Evolutionary conservation across 1,140 invertebrate species (phyloP), one percentile per base, ranked within the genome.

Genomic region (Meloidogyne chitwoodi): DNA sequence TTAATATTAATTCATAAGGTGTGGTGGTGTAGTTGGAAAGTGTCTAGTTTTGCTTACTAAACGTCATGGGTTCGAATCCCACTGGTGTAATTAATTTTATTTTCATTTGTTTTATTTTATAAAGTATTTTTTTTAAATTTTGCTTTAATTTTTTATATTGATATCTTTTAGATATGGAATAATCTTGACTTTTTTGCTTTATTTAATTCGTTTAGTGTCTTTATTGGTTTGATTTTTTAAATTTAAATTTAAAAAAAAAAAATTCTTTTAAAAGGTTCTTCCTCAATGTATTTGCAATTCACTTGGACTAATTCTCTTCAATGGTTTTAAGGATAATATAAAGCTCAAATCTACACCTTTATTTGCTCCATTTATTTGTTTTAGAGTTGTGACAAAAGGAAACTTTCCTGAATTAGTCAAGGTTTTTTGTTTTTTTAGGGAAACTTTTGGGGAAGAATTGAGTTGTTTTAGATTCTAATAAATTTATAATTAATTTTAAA

Each of bases 321-420:
- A 98, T 89, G 93, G 93, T 73, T 98, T 98, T 88, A 93, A 94
- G 44, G 93, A 94, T 80, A 94, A 94, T 89, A 93, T 96, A 6
- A 90, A 92, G 75, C 89, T 96, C 2, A 94, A 95, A 88, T 92
- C 80, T 11, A 76, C 93, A 1, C 94, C 93, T 14, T 88, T 96
- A 10, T 88, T 96, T 76, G 94, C 94, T 24, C 95, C 96, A 5
- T 97, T 97, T 87, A 92, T 98, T 67, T 97, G 94, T 87, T 93
- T 98, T 78, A 91, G 96, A 70, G 92, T 96, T 10, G 96, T 99
- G 0, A 98, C 96, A 0, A 91, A 94, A 77, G 96, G 96, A 1
- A 93, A 96, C 88, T 98, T 93, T 89, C 93, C 95, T 1, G 92
- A 95, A 77, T 88, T 98, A 67, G 94, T 98, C 0, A 87, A 85